Base-by-base conservation (phyloP, 2,888 invertebrate species). In the Macrosoma leucophasiata region DNA sequence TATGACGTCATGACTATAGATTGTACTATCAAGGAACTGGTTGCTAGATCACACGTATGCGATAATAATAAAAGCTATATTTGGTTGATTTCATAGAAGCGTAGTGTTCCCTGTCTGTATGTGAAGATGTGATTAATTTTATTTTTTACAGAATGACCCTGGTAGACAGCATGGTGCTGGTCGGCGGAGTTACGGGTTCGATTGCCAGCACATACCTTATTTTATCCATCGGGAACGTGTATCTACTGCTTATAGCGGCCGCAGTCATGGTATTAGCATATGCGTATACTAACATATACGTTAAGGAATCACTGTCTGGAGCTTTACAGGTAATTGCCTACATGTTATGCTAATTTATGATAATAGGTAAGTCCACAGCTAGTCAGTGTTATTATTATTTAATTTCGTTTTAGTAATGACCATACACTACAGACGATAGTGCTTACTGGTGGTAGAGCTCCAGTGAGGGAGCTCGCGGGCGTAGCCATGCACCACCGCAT, bases 171-270 rank as follows among this genome's bases (percentile, higher is more conserved):
- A 65, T 85, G 1, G 65, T 89, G 14, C 85, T 86, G 28, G 51
- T 85, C 2, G 92, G 92, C n/a, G 71, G 87, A 41, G 75, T 91
- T 31, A 28, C 85, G 9, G 92, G 92, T 7, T 78, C 86, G 13
- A 55, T 90, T 13, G 50, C 71, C 0, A 90, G 91, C 41, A 85
- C 91, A 5, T 84, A 86, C 39, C 56, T 91, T 4, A 86, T 90
- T 38, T 70, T 78, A 19, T 52, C 59, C 2, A 73, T 81, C 15
- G 88, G 88, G 9, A 89, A 88, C 55, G 63, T 81, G 1, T 73
- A 76, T 32, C 68, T 89, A n/a, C 86, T 88, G 44, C 54, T 78
- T 2, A 55, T 84, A 26, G 74, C 82, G 2, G 62, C 84, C n/a
- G 28, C 63, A 0, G 56, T 84, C 8, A 72, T 69, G 32, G 67